Evolutionary conservation across 2,888 invertebrate species (phyloP), one percentile per base, ranked within the genome.

Genomic region (Tupiocoris notatus): DNA sequence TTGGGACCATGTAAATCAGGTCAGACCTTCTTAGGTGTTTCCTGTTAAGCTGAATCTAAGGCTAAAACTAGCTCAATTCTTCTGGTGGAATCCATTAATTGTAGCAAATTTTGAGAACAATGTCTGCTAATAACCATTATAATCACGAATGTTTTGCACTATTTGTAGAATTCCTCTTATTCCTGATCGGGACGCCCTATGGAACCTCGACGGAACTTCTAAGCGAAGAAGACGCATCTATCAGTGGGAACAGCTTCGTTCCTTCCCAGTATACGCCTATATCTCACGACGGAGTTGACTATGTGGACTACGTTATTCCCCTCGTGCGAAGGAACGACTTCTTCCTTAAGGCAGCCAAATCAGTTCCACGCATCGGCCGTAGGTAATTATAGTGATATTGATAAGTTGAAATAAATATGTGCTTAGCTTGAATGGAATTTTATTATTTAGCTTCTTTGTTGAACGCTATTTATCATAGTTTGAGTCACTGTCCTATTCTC

Each of bases 291-390:
- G 63, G 62, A 1, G n/a, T 20, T 1, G 73, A 73, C 17, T 73
- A 73, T 22, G 63, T 73, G 39, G 73, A 73, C 63, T 73, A 73
- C 56, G 62, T 73, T 21, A 73, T 73, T 25, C 75, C 75, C 3
- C 56, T 75, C 24, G 65, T 75, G 12, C 64, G 65, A 16, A 54
- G 79, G n/a, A 79, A 80, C 68, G 80, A 80, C 54, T 79, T 79
- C 67, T 80, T 80, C 65, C 73, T 79, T 3, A 80, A 80, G 59
- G 80, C 80, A 7, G 78, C 79, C 16, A 80, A 80, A 71, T 79
- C 80, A 18, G 78, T 80, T 9, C 80, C 80, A 0, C 73, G 80
- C 18, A 80, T 80, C 16, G 80, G 80, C 6, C 22, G 79, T 24
- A 76, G 79, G 75, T 65, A 63, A 59, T 24, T 61, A 1, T 2